Conservation (phyloP, 2,888 invertebrate species). For the Leucoptera coffeella region DNA sequence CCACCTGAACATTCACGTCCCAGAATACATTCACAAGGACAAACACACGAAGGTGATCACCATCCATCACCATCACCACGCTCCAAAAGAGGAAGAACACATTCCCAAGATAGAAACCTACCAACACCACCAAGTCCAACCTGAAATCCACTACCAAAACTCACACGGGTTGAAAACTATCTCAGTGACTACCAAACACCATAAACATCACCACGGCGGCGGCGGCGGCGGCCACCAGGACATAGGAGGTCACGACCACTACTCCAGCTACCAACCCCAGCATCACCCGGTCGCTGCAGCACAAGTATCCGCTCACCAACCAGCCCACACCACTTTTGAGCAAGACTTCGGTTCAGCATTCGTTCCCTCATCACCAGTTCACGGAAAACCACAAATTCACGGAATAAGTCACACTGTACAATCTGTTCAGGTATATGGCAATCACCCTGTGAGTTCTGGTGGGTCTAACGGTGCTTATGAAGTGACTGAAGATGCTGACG, state of each 20-base stretch:
- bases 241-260: no score
- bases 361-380: slow-evolving; percentile 16
- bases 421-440: slow-evolving; percentile 36
- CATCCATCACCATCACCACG: slow-evolving; percentile 47
- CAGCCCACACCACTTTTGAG: slow-evolving; percentile 16
- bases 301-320: slow-evolving; percentile 14
- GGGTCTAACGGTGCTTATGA: slow-evolving; percentile 16
- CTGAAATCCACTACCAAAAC: slow-evolving; percentile 32
- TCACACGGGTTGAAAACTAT: no score
- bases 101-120: no score
- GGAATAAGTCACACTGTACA: slow-evolving; percentile 30
- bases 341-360: slow-evolving; percentile 20
- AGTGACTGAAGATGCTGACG: slow-evolving; percentile 34
- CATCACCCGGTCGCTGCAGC: slow-evolving; percentile 12
- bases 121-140: slow-evolving; percentile 20
- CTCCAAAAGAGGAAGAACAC: slow-evolving; percentile 41
- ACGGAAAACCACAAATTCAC: slow-evolving; percentile 15
- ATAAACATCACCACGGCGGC: slow-evolving; percentile 11
- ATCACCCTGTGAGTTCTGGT: slow-evolving; percentile 18
- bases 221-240: slow-evolving; percentile 10
- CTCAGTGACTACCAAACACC: slow-evolving; percentile 9
- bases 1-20: slow-evolving; percentile 52
- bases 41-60: slow-evolving; percentile 56
- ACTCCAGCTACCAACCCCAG: no score
- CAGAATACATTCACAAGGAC: slow-evolving; percentile 54